These are phyloP conservation scores for Colostygia pectinataria DNA, from an alignment of 2,888 invertebrate species.

Conservation along the genomic window DNA sequence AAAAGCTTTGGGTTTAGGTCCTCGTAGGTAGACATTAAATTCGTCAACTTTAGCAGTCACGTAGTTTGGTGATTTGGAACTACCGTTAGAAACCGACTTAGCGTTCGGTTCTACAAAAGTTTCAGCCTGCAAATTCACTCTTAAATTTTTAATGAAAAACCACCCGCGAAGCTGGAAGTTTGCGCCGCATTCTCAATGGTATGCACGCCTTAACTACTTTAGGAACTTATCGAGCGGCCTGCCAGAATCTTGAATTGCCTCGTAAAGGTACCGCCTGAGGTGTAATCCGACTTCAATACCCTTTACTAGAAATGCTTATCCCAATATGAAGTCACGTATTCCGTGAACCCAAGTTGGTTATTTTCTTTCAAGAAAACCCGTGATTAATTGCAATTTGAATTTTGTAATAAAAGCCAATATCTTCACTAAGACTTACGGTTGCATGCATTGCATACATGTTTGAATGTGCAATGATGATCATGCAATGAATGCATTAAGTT, in stretches of 20 bases:
- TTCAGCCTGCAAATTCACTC: slow-evolving; percentile 17
- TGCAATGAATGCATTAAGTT: too few species aligned
- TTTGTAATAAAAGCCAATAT: too few species aligned
- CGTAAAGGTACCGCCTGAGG: slow-evolving; percentile 8
- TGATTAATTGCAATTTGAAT: too few species aligned
- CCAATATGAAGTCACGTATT: slow-evolving; percentile 43
- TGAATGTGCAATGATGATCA: too few species aligned
- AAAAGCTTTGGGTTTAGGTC: too few species aligned
- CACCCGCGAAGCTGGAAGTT: slow-evolving; percentile 25
- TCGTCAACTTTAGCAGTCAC: too few species aligned
- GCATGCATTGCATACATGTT: too few species aligned
- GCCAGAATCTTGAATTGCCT: slow-evolving; percentile 15
- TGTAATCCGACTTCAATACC: slow-evolving; percentile 16
- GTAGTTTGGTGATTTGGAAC: too few species aligned
- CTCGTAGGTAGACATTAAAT: too few species aligned
- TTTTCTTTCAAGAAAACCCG: slow-evolving; percentile 3
- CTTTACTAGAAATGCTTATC: slow-evolving; percentile 10
- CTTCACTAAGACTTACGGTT: too few species aligned
- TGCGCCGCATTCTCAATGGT: slow-evolving; percentile 13
- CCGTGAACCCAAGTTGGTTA: slow-evolving; percentile 36
- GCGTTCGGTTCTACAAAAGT: slow-evolving; percentile 2
- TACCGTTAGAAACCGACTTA: too few species aligned
- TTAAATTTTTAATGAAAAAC: slow-evolving; percentile 30
- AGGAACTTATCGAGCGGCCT: slow-evolving; percentile 43
- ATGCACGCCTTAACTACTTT: slow-evolving; percentile 41